Conservation (phyloP, 2,113 vertebrate species). For the Channa maculata region DNA sequence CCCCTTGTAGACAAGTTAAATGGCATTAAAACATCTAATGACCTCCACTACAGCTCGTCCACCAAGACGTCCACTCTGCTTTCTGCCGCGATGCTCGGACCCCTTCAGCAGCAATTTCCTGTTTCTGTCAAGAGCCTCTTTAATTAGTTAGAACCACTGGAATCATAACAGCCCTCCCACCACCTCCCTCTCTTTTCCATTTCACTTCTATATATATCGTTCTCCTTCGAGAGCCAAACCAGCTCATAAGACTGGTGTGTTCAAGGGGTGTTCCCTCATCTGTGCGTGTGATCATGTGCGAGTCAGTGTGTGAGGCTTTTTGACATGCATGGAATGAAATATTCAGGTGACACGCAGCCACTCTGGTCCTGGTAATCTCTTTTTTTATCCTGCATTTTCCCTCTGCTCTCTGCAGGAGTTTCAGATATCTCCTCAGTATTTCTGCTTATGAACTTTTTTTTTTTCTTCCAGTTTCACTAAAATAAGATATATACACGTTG, state of each 20-base stretch:
- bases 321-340: constrained; percentile 70
- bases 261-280: constrained; percentile 33
- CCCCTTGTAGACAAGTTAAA: constrained; percentile 20
- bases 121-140: constrained; percentile 65
- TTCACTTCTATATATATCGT: constrained; percentile 69
- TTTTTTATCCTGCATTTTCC: background rate
- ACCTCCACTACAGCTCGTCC: background rate
- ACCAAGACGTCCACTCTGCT: background rate
- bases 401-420: background rate
- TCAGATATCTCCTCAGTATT: constrained; percentile 1
- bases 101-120: constrained; percentile 57
- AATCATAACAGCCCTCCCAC: constrained; percentile 61
- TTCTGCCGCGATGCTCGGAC: constrained; percentile 38
- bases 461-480: constrained; percentile 9
- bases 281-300: constrained; percentile 10
- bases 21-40: constrained; percentile 32
- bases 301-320: constrained; percentile 35
- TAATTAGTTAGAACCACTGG: constrained; percentile 70
- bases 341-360: constrained; percentile 72
- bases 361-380: constrained; percentile 41
- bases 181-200: constrained; percentile 17
- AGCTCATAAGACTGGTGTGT: constrained; percentile 67
- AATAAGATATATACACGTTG: constrained; percentile 8
- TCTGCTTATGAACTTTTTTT: constrained; percentile 1
- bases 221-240: constrained; percentile 23